Conservation (phyloP, 2,797 vertebrate species). For the Sebastes vulpes region DNA sequence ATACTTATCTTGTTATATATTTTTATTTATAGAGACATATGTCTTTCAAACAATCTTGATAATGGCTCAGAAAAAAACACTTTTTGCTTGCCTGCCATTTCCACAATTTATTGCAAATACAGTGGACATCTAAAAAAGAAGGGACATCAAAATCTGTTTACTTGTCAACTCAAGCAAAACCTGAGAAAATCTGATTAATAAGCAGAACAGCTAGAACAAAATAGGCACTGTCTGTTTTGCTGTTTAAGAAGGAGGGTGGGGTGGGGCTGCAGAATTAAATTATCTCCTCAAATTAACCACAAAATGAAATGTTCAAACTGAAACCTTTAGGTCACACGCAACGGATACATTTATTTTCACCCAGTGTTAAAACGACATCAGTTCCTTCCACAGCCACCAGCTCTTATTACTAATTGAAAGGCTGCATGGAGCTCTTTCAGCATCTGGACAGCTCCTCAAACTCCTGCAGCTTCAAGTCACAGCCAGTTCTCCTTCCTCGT, state of each 20-base stretch:
- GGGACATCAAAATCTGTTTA: background rate
- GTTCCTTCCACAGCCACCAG: constrained; percentile 14
- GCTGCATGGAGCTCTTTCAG: constrained; percentile 61
- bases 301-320: background rate
- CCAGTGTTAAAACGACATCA: constrained; percentile 22
- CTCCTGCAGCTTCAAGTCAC: constrained; percentile 34
- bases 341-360: constrained; percentile 22
- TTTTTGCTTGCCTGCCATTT: no score
- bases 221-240: background rate
- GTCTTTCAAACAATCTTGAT: background rate
- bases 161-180: background rate
- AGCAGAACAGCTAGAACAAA: background rate
- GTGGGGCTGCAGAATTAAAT: background rate
- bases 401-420: constrained; percentile 40
- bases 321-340: background rate
- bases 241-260: background rate
- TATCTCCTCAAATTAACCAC: background rate
- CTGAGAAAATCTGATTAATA: background rate
- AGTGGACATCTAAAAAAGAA: no score
- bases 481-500: background rate
- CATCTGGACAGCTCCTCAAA: constrained; percentile 79
- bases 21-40: background rate
- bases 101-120: no score
- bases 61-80: no score
- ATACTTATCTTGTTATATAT: background rate